Percentiles rank a stretch among this genome's conserved stretches.
These are phyloP conservation scores for Acanthosepion pharaonis DNA, from an alignment of 2,888 invertebrate genomes.

Conservation along the genomic window DNA sequence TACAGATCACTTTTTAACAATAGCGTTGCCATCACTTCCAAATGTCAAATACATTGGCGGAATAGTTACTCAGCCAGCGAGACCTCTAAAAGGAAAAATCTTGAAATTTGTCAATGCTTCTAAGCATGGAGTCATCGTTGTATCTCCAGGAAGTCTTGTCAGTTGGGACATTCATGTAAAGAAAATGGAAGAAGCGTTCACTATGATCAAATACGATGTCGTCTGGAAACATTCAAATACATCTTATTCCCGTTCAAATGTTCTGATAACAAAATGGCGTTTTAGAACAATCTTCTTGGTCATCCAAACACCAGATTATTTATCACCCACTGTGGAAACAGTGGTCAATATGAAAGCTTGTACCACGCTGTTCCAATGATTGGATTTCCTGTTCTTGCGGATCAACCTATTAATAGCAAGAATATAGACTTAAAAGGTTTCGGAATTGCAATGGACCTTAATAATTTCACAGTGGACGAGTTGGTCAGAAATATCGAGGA, in stretches of 20 bases:
- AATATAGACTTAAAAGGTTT: conserved; percentile 53
- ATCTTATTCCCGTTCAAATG: conserved; percentile 48
- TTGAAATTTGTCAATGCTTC: no score
- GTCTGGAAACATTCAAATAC: conserved; percentile 50
- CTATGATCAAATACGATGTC: conserved; percentile 25
- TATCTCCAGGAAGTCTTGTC: conserved; percentile 24
- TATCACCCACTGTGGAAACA: conserved; percentile 57
- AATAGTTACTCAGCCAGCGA: no score
- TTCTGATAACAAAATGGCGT: conserved; percentile 56
- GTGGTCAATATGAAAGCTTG: conserved; percentile 56
- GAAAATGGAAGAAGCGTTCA: conserved; percentile 51
- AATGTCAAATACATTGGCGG: no score
- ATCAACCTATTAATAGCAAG: conserved; percentile 53
- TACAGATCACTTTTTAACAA: no score
- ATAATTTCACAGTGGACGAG: conserved; percentile 47
- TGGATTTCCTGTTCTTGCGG: conserved; percentile 53
- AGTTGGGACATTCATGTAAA: conserved; percentile 45
- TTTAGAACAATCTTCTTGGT: conserved; percentile 49
- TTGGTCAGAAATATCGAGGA: conserved; percentile 51
- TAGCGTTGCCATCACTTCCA: no score
- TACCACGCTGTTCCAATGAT: conserved; percentile 58
- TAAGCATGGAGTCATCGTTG: no score
- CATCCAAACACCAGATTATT: conserved; percentile 52
- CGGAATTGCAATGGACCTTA: conserved; percentile 55
- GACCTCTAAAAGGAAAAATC: no score